phyloP scores from a whole-genome alignment of 1,140 invertebrate genomes.

The Bombus balteatus region DNA sequence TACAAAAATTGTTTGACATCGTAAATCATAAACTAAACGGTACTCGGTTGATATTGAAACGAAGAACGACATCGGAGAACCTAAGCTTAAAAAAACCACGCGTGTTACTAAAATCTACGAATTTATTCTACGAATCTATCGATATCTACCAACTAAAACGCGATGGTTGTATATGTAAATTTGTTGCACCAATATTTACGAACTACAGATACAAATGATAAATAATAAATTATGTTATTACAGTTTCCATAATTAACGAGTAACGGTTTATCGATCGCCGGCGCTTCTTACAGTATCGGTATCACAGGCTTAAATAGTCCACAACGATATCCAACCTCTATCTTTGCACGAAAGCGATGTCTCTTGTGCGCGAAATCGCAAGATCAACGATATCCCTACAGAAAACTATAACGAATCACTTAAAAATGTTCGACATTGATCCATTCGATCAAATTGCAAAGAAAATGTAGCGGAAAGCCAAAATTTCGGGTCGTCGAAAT shows the following conservation, averaged over 20 bases:
- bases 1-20: not conserved
- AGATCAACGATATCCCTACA: not conserved
- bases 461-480: not conserved
- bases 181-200: not conserved
- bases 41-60: not conserved
- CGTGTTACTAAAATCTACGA: not conserved
- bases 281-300: no score
- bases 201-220: not conserved
- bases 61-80: not conserved
- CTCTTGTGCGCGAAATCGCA: not conserved
- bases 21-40: not conserved
- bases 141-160: not conserved
- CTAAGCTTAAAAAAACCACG: not conserved
- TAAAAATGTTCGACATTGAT: not conserved
- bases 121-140: not conserved
- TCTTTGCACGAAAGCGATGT: not conserved
- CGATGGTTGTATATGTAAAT: not conserved
- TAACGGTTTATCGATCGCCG: rapidly evolving
- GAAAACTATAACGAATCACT: not conserved
- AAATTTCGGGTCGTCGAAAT: not conserved
- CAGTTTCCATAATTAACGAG: not conserved
- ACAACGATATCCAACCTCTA: not conserved
- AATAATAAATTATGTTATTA: not conserved
- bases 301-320: no score
- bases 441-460: not conserved